Evolutionary conservation across 2,888 invertebrate species (phyloP), one percentile per base, ranked within the genome.

Genomic region (Sarcophaga variegata): DNA sequence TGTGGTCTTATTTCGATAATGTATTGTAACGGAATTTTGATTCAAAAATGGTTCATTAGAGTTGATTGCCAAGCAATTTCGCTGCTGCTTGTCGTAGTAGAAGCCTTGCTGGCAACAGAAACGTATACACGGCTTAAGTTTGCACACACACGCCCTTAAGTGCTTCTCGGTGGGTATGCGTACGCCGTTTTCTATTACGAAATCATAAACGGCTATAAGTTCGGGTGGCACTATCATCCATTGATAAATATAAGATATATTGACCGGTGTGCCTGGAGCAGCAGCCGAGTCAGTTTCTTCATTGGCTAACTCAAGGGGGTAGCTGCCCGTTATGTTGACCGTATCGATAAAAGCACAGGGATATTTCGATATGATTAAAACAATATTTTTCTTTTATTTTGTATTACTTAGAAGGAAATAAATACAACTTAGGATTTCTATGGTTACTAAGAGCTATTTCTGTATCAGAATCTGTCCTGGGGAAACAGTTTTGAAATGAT

Each of bases 311-410:
- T 85, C 83, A 75, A 82, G 72, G 4, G 85, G 84, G 78, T 83
- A 88, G 27, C 87, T 92, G 4, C 90, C 92, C 0, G 91, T 92
- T 37, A 93, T 91, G 67, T 93, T 92, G 4, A 91, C 90, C 4
- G 93, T 91, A 47, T 93, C 92, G 45, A 91, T 90, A 72, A 91
- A 93, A 37, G 91, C 90, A 75, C 93, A 93, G 5, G 92, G 93
- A 76, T 92, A 90, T 47, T 90, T 90, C 11, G 85, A 88, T 75
- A 20, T 20, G 0, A 20, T 20, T 20, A 20, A 20, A 20, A 20
- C 20, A 20, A 20, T 20, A 20, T 20, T 20, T 20, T 20, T 20
- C 20, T 20, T 20, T 20, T 20, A 20, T 20, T 20, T 20, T 20
- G 20, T 1, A 20, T 20, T 20, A 0, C 20, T 20, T 20, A 20